These are phyloP conservation scores for Zeus faber DNA, from an alignment of 2,113 vertebrate genomes.

Conservation along the genomic window DNA sequence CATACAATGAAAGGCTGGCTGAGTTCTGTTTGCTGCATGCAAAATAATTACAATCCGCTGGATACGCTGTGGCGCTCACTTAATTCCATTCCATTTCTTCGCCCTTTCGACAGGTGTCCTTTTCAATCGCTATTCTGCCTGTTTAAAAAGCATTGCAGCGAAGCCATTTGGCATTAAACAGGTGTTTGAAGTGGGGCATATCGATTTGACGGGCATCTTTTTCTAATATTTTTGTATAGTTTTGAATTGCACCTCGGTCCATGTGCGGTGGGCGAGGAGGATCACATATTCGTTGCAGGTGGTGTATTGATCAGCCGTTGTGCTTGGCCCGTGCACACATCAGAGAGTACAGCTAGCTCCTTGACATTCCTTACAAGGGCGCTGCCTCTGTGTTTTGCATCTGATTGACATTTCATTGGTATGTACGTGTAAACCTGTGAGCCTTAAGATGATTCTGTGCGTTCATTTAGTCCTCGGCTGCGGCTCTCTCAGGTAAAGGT, in stretches of 20 bases:
- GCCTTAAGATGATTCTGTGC: conserved; percentile 56
- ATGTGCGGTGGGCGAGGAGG: neutral
- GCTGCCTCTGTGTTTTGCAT: conserved; percentile 63
- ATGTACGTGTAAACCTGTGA: conserved; percentile 59
- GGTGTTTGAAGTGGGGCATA: conserved; percentile 5
- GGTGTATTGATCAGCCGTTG: conserved; percentile 55
- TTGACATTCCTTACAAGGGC: conserved; percentile 58
- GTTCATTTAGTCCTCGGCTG: conserved; percentile 48
- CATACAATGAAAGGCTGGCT: no score
- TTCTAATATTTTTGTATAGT: conserved; percentile 12
- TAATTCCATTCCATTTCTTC: neutral
- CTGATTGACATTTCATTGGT: conserved; percentile 65
- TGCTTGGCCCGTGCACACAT: conserved; percentile 15
- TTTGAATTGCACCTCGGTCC: conserved; percentile 7
- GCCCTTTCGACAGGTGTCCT: neutral
- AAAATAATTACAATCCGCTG: neutral
- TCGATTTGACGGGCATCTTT: conserved; percentile 14
- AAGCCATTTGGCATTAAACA: conserved; percentile 1
- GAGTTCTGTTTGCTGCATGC: neutral
- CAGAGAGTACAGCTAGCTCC: conserved; percentile 24
- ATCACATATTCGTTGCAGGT: conserved; percentile 50
- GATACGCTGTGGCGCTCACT: no score
- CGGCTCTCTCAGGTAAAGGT: conserved; percentile 32
- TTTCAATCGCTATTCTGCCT: neutral
- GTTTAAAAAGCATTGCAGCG: neutral